Percentiles rank a stretch among this genome's conserved stretches.
Conservation (phyloP, 1,140 invertebrate genomes). For the Ericerus pela region DNA sequence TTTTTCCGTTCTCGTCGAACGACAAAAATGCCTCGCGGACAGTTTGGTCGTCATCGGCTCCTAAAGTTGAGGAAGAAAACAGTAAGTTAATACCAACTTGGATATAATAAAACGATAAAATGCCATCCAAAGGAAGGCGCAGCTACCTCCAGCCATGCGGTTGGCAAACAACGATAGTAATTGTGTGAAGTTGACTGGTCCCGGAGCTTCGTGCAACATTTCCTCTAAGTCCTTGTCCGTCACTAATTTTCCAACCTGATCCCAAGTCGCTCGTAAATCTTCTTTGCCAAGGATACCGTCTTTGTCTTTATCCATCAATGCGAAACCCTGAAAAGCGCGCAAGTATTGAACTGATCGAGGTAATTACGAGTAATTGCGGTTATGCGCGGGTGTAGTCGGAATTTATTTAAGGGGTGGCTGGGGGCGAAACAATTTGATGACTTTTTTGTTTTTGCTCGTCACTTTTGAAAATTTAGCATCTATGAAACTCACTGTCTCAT, state of each 20-base stretch:
- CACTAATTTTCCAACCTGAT: conserved; percentile 78
- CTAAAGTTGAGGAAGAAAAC: background rate
- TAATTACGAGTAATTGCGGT: no score
- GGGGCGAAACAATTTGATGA: no score
- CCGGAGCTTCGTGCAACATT: conserved; percentile 77
- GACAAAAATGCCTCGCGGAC: conserved; percentile 88
- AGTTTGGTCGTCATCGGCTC: conserved; percentile 80
- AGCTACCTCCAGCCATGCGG: conserved; percentile 52
- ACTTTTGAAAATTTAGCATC: no score
- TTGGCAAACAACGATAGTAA: conserved; percentile 80
- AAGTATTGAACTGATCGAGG: no score
- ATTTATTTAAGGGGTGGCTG: no score
- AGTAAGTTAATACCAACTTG: background rate
- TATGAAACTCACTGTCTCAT: no score
- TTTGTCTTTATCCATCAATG: conserved; percentile 96
- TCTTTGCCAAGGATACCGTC: conserved; percentile 93
- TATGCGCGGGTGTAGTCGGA: no score
- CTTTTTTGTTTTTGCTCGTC: no score
- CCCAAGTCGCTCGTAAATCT: conserved; percentile 89
- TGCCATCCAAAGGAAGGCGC: background rate
- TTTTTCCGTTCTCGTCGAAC: conserved; percentile 82
- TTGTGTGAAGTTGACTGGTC: conserved; percentile 91
- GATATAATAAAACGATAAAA: background rate
- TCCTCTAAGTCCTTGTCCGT: conserved; percentile 80
- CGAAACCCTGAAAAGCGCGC: conserved; percentile 80